Conservation (phyloP, 2,797 vertebrate genomes). For the Bufotes viridis region DNA sequence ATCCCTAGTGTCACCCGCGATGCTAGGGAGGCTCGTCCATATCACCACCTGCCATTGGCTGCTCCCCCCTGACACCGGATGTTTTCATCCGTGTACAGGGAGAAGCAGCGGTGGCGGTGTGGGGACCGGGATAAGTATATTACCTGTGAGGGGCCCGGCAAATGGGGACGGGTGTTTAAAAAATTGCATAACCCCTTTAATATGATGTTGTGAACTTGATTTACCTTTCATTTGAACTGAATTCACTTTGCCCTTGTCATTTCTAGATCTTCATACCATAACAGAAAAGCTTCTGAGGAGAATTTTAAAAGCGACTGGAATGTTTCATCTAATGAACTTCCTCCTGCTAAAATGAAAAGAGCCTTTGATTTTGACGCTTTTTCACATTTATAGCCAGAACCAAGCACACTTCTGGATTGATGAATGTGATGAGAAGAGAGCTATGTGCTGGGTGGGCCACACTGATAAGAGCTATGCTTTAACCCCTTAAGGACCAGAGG, state of each 20-base stretch:
- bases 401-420: constrained; percentile 5
- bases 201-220: background rate
- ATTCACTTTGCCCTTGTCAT: constrained; percentile 14
- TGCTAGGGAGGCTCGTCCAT: too few relatives aligned
- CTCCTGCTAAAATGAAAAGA: constrained; percentile 19
- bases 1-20: too few relatives aligned
- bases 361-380: constrained; percentile 1
- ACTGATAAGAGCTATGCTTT: background rate
- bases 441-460: background rate
- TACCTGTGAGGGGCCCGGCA: too few relatives aligned
- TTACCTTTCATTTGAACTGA: constrained; percentile 15
- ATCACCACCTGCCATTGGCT: too few relatives aligned
- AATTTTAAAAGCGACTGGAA: constrained; percentile 1
- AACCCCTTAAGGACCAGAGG: too few relatives aligned
- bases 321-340: background rate
- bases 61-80: too few relatives aligned
- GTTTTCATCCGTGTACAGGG: too few relatives aligned
- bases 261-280: background rate
- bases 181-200: background rate
- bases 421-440: background rate
- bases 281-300: background rate
- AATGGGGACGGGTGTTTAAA: too few relatives aligned
- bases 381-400: background rate
- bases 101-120: too few relatives aligned
- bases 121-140: too few relatives aligned